These are phyloP conservation scores for Dromius quadrimaculatus DNA, from an alignment of 2,888 invertebrate genomes.

Conservation along the genomic window DNA sequence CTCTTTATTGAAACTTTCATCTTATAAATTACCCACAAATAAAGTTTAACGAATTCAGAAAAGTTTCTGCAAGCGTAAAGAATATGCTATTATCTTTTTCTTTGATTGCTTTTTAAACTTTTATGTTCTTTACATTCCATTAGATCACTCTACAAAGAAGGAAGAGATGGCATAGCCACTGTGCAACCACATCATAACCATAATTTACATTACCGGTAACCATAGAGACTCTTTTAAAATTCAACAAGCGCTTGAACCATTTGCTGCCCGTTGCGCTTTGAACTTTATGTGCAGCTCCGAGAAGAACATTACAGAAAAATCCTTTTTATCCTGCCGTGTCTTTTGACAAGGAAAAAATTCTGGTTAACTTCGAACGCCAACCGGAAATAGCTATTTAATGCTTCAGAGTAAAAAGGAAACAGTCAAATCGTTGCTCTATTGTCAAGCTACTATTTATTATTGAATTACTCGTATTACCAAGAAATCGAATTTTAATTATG, in stretches of 20 bases:
- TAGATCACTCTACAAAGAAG: conserved; percentile 8
- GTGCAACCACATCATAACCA: conserved; percentile 1
- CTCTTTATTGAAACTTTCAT: no score
- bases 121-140: conserved; percentile 9
- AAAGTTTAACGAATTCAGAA: no score
- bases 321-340: conserved; percentile 38
- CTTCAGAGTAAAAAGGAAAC: conserved; percentile 22
- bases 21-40: no score
- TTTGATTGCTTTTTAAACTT: no score
- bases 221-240: conserved; percentile 39
- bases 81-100: no score
- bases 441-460: no score
- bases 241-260: conserved; percentile 33
- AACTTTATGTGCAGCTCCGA: conserved; percentile 9
- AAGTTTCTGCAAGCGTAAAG: no score
- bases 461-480: no score
- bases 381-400: conserved; percentile 50
- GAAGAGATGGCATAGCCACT: not conserved
- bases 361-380: conserved; percentile 41
- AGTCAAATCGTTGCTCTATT: conserved; percentile 15
- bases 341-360: conserved; percentile 47
- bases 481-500: no score
- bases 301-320: conserved; percentile 24
- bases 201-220: conserved; percentile 43
- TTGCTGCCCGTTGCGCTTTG: conserved; percentile 14